A percentile compares a stretch with the other conserved stretches of the same genome.
Conservation (phyloP, 2,888 invertebrate genomes). For the Crocallis elinguaria region DNA sequence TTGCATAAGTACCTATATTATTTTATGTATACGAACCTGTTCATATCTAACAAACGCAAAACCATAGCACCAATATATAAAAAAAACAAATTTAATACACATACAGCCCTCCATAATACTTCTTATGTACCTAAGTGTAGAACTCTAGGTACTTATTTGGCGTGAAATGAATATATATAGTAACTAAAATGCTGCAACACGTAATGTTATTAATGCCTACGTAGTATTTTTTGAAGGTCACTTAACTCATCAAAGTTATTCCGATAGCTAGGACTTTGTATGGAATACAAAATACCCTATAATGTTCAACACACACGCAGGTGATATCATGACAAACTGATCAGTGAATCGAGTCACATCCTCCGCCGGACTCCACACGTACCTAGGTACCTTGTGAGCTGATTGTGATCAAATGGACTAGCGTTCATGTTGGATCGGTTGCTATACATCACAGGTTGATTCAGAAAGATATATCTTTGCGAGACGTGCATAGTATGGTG, state of each 20-base stretch:
- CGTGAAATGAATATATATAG: no score
- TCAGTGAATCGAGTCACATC: slow-evolving; percentile 35
- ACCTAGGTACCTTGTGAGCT: slow-evolving; percentile 16
- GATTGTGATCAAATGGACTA: slow-evolving; percentile 30
- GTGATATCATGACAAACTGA: slow-evolving; percentile 33
- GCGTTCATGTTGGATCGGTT: slow-evolving; percentile 25
- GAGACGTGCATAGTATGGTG: no score
- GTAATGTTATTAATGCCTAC: neutral
- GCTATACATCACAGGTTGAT: slow-evolving; percentile 13
- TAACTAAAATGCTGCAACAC: slow-evolving; percentile 20
- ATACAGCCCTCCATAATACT: neutral
- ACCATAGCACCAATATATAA: no score
- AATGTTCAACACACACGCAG: slow-evolving; percentile 19
- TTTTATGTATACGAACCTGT: no score
- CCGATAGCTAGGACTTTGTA: slow-evolving; percentile 19
- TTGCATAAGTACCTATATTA: no score
- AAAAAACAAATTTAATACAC: no score
- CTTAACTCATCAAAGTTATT: slow-evolving; percentile 23
- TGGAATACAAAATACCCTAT: slow-evolving; percentile 32
- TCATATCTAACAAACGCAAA: no score
- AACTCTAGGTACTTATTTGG: neutral
- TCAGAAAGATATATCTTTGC: no score
- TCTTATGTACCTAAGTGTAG: neutral
- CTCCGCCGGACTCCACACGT: slow-evolving; percentile 8
- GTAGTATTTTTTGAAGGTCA: slow-evolving; percentile 31